Evolutionary conservation across 2,113 vertebrate genomes (phyloP), one percentile per base, ranked within the genome.

Genomic region (Centrocercus urophasianus): DNA sequence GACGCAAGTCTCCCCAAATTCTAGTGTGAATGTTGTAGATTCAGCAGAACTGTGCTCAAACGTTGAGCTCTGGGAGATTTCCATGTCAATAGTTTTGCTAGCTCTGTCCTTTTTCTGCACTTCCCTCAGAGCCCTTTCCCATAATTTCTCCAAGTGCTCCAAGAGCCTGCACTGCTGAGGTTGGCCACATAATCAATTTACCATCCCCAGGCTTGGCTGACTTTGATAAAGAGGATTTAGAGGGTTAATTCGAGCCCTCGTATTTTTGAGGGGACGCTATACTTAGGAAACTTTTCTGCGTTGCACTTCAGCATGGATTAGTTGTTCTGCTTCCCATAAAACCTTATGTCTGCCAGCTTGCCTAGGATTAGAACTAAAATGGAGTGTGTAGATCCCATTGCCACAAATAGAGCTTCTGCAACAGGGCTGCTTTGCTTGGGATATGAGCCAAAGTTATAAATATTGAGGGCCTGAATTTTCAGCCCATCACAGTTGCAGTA

Each of bases 241-340:
- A 70, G 93, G 96, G 89, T 96, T 97, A 97, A 96, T 84, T 76
- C 93, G 86, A 96, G 93, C 85, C 86, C 64, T 96, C 79, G 63
- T 94, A 89, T 95, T 96, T 95, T 86, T 93, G 83, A 94, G 94
- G 90, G 77, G 93, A 94, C 0, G 5, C 89, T 95, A 94, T 96
- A 95, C 93, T 91, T 96, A 95, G 89, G 87, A 95, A 93, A 92
- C 75, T 93, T 93, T 57, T 96, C 73, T 93, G 77, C 21, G 25
- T 87, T 95, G 85, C 6, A 0, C 92, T 96, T 96, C 88, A 91
- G 84, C 93, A 84, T 1, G 96, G 97, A 94, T 97, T 96, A 95
- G 90, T 96, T 96, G 96, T 97, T 96, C 96, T 96, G 87, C 89
- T 96, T 95, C 92, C 94, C 93, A 92, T 96, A 97, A 97, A 97